Evolutionary conservation across 2,888 invertebrate genomes (phyloP).

Genomic region (Watsonalla binaria): DNA sequence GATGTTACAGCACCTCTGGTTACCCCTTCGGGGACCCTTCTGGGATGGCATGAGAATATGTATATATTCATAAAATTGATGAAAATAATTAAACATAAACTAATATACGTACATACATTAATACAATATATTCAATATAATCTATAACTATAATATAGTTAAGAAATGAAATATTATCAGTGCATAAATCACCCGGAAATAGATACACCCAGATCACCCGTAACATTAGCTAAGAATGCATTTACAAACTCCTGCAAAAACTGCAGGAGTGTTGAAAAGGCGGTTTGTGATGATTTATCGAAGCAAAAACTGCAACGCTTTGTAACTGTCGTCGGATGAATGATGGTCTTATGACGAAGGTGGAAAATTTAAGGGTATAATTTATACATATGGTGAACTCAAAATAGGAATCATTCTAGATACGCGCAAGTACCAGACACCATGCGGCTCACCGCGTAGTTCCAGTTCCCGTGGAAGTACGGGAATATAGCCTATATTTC

Average conservation of each 20-base stretch:
- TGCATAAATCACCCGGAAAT: neutral
- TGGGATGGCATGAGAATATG: too few species aligned
- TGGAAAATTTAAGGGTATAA: slow-evolving; percentile 49
- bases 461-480: too few species aligned
- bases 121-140: too few species aligned
- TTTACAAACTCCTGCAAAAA: slow-evolving; percentile 9
- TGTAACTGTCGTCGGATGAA: slow-evolving; percentile 50
- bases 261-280: slow-evolving; percentile 20
- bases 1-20: too few species aligned
- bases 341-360: slow-evolving; percentile 51
- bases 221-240: slow-evolving; percentile 15
- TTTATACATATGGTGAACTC: slow-evolving; percentile 27
- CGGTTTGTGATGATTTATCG: slow-evolving; percentile 54
- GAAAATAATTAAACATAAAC: too few species aligned
- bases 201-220: neutral
- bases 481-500: too few species aligned
- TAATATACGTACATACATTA: too few species aligned
- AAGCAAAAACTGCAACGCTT: slow-evolving; percentile 44
- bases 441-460: too few species aligned
- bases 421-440: too few species aligned
- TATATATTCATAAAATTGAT: too few species aligned
- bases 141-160: too few species aligned
- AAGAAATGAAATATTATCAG: neutral
- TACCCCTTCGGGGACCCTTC: too few species aligned
- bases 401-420: slow-evolving; percentile 1